phyloP scores from a whole-genome alignment of 2,888 invertebrate genomes.

The Busseola fusca region DNA sequence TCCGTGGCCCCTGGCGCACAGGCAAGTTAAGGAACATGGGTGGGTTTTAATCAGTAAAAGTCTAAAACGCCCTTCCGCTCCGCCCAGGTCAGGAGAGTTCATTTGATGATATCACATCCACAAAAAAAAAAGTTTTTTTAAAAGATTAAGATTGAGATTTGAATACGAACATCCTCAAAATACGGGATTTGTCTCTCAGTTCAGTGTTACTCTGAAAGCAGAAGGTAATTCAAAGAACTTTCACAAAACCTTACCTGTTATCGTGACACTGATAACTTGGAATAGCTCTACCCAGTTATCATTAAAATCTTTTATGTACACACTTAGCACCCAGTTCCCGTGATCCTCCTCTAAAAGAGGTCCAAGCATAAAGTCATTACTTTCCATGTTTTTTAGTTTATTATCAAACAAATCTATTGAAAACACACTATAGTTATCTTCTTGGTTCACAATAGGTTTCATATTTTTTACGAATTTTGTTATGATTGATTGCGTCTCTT shows the following conservation, averaged over 20 bases:
- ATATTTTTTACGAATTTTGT: slow-evolving; percentile 38
- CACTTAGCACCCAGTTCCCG: slow-evolving; percentile 83
- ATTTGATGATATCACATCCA: too few relatives aligned
- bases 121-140: too few relatives aligned
- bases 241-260: slow-evolving; percentile 69
- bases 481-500: slow-evolving; percentile 12
- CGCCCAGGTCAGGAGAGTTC: too few relatives aligned
- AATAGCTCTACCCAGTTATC: slow-evolving; percentile 75
- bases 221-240: background rate
- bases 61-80: too few relatives aligned
- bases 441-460: slow-evolving; percentile 39
- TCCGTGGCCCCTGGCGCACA: too few relatives aligned
- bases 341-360: slow-evolving; percentile 75
- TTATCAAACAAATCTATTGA: slow-evolving; percentile 6
- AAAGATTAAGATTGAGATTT: too few relatives aligned
- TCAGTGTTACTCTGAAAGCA: background rate
- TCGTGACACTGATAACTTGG: slow-evolving; percentile 78
- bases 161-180: too few relatives aligned
- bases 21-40: too few relatives aligned
- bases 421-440: slow-evolving; percentile 56
- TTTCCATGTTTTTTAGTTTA: slow-evolving; percentile 60
- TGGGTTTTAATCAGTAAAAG: too few relatives aligned
- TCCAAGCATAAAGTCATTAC: slow-evolving; percentile 77
- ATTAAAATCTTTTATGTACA: slow-evolving; percentile 67
- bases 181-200: too few relatives aligned